A percentile compares a stretch with the other conserved stretches of the same genome.
These are phyloP conservation scores for Melieria picta DNA, from an alignment of 2,888 invertebrate species.

Conservation along the genomic window DNA sequence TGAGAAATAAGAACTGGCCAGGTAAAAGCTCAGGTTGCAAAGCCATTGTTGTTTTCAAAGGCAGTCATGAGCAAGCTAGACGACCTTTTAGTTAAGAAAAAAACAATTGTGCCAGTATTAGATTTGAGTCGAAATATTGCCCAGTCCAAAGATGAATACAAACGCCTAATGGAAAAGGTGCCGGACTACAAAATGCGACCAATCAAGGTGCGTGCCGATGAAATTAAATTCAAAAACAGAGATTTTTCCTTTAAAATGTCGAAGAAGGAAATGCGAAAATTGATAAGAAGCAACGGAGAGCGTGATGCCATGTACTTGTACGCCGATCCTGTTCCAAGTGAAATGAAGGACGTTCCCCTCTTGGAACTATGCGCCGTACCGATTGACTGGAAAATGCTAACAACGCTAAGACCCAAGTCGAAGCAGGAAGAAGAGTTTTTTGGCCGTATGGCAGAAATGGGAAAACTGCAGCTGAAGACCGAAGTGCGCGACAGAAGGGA, in stretches of 20 bases:
- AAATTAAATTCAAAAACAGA: conserved; percentile 79
- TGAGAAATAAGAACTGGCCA: too few relatives aligned
- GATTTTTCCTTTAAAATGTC: conserved; percentile 80
- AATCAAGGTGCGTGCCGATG: conserved; percentile 84
- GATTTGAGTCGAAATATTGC: conserved; percentile 84
- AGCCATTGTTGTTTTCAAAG: too few relatives aligned
- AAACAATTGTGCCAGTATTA: conserved; percentile 83
- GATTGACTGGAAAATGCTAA: conserved; percentile 94
- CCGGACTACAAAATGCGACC: conserved; percentile 91
- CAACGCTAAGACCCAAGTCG: conserved; percentile 84
- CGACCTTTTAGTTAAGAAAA: conserved; percentile 85
- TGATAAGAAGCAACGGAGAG: conserved; percentile 60
- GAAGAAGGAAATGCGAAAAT: conserved; percentile 75
- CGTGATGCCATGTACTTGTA: conserved; percentile 65
- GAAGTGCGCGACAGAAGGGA: conserved; percentile 77
- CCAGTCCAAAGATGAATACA: conserved; percentile 83
- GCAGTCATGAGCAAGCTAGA: conserved; percentile 74
- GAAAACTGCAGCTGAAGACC: conserved; percentile 80
- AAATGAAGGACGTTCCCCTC: conserved; percentile 72
- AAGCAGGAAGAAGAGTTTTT: conserved; percentile 89
- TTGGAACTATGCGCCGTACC: conserved; percentile 82
- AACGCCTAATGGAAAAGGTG: conserved; percentile 83
- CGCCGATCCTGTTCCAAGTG: conserved; percentile 82
- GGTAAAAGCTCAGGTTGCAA: too few relatives aligned
- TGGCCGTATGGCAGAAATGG: conserved; percentile 83